Percentiles rank a stretch among this genome's conserved stretches.
Conservation (phyloP, 2,113 vertebrate genomes). For the Asarcornis scutulata region DNA sequence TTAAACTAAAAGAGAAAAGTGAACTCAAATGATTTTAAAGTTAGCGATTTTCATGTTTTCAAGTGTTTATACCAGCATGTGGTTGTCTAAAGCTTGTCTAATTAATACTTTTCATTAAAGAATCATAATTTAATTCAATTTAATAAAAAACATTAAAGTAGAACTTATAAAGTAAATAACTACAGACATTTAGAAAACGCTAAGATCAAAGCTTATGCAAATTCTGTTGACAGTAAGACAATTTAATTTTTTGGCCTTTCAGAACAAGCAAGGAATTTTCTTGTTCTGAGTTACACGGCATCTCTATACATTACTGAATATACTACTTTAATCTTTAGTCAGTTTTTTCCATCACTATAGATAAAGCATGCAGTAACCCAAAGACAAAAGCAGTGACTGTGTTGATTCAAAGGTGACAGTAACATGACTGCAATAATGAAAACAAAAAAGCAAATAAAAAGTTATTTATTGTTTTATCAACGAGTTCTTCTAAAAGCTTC, state of each 20-base stretch:
- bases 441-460: constrained; percentile 57
- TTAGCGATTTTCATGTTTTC: neutral
- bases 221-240: neutral
- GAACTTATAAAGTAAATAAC: neutral
- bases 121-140: neutral
- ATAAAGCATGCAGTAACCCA: constrained; percentile 10
- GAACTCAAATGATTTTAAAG: neutral
- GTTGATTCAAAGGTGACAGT: constrained; percentile 26
- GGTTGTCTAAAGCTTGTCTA: neutral
- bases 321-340: constrained; percentile 43
- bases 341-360: neutral
- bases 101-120: neutral
- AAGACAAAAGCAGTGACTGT: neutral
- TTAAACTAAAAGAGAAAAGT: neutral
- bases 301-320: constrained; percentile 1
- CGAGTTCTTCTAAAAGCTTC: constrained; percentile 21
- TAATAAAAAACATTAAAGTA: neutral
- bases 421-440: constrained; percentile 27
- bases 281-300: neutral
- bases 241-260: neutral
- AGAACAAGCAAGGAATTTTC: neutral
- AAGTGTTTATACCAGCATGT: neutral
- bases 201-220: neutral
- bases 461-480: constrained; percentile 44
- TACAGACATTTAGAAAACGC: neutral